Base-by-base conservation (phyloP, 2,888 invertebrate species). In the Drosophila rellima region DNA sequence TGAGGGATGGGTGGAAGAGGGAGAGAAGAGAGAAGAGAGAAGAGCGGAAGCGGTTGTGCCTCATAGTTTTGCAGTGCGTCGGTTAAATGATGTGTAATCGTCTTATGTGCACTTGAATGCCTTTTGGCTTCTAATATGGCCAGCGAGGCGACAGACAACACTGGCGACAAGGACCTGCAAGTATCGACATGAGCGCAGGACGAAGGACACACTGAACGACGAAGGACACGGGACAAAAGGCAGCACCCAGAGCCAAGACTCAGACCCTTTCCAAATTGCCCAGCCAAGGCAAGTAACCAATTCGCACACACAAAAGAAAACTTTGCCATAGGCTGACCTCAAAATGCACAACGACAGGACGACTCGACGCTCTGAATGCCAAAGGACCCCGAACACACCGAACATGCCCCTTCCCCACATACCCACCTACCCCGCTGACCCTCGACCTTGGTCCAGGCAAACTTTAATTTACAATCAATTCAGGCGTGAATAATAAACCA, bases 381-480 rank as follows among this genome's bases (percentile, higher is more conserved):
- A 18, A 70, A 76, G 70, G 70, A 70, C 74, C 52, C 29, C 10
- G 2, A 20, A 40, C 37, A 61, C 56, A 39, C 59, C 63, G n/a
- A n/a, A n/a, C n/a, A n/a, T 55, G 33, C 35, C 35, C 39, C 33
- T 10, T 11, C 17, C 15, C 15, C n/a, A n/a, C n/a, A n/a, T n/a
- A n/a, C n/a, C n/a, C n/a, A n/a, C n/a, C n/a, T n/a, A n/a, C 50
- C 8, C 8, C 35, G 15, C 26, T 15, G 57, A 35, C 47, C 40
- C 20, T n/a, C 29, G 61, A 54, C 54, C 59, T 18, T 54, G 52
- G 40, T 55, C 52, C 64, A 18, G 54, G 82, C 78, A 90, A 91
- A 91, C 90, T 91, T 91, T 91, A 91, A 91, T 91, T 91, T 86
- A 90, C 90, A 91, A 91, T 91, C 91, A 91, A 91, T 91, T 91